Percentiles rank a stretch among this genome's conserved stretches.
Conservation (phyloP, 2,888 invertebrate genomes). For the Agriopis marginaria region DNA sequence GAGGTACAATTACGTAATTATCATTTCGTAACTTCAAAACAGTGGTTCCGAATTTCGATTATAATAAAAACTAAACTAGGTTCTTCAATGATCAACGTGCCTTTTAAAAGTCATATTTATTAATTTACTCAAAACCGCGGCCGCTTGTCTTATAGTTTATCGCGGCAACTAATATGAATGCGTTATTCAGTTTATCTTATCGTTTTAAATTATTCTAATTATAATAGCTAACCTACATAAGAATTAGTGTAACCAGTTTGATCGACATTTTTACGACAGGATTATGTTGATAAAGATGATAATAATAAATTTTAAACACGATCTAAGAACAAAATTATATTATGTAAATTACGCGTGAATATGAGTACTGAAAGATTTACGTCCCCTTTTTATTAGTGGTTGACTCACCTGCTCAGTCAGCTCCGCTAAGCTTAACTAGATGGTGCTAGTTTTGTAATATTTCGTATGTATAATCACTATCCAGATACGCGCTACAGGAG, state of each 20-base stretch:
- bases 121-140: background rate
- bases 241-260: slow-evolving; percentile 4
- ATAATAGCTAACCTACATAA: background rate
- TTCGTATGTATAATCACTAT: too few species aligned
- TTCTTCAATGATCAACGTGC: background rate
- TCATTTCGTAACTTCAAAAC: too few species aligned
- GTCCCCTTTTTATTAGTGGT: too few species aligned
- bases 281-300: background rate
- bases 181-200: background rate
- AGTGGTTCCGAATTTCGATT: too few species aligned
- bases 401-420: too few species aligned
- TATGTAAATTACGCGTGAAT: too few species aligned
- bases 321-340: background rate
- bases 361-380: too few species aligned
- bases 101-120: background rate
- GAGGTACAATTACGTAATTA: too few species aligned
- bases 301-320: background rate
- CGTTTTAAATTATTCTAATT: background rate
- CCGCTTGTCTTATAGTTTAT: background rate
- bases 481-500: too few species aligned
- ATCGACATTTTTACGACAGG: background rate
- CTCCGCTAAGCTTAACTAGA: too few species aligned
- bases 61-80: background rate
- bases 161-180: background rate
- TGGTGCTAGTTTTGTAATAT: too few species aligned